Percentiles rank a stretch among this genome's conserved stretches.
Evolutionary conservation across 2,888 invertebrate species (phyloP).

Genomic region (Melolontha melolontha): DNA sequence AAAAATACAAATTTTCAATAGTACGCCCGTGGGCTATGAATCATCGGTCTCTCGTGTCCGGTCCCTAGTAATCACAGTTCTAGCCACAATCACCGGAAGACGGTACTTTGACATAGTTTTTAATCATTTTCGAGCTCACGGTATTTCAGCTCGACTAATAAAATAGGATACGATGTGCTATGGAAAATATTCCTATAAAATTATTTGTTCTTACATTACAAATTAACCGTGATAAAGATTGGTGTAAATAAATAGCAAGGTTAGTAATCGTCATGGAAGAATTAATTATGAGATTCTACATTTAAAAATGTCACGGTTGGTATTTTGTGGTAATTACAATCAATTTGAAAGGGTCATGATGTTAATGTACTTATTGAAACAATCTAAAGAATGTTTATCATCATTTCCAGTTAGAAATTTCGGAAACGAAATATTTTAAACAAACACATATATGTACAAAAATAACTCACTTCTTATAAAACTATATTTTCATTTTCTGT

Average conservation of each 20-base stretch:
- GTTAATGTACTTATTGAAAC: slow-evolving; percentile 19
- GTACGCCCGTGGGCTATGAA: no score
- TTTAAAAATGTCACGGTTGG: slow-evolving; percentile 34
- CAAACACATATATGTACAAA: no score
- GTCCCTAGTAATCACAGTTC: no score
- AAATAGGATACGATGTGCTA: neutral
- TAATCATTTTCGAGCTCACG: no score
- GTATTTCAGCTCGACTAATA: no score
- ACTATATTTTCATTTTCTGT: no score
- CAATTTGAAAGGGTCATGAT: slow-evolving; percentile 4
- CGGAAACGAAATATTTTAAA: no score
- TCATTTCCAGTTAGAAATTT: neutral
- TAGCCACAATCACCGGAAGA: no score
- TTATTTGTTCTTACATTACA: slow-evolving; percentile 5
- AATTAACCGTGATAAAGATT: slow-evolving; percentile 12
- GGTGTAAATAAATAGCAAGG: slow-evolving; percentile 33
- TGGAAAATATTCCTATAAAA: slow-evolving; percentile 22
- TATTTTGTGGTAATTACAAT: slow-evolving; percentile 18
- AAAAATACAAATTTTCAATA: no score
- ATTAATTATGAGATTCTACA: neutral
- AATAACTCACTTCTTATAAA: no score
- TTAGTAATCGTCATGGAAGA: slow-evolving; percentile 7
- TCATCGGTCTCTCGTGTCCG: no score
- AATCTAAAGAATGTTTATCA: slow-evolving; percentile 5
- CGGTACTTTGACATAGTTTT: no score